Conservation (phyloP, 2,113 vertebrate genomes). For the Odocoileus hemionus region DNA sequence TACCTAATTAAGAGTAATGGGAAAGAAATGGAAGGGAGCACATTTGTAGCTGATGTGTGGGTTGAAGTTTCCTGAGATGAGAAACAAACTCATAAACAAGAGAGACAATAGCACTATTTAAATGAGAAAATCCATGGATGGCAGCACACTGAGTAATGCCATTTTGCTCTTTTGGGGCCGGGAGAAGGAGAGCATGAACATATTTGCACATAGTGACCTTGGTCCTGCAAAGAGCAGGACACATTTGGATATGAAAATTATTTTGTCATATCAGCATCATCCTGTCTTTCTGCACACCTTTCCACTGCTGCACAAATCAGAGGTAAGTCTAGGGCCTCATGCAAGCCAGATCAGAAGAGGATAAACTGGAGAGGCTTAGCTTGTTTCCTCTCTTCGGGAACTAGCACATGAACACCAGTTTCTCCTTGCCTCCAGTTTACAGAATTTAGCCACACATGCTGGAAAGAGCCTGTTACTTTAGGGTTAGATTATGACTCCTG, state of each 20-base stretch:
- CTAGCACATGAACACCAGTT: neutral
- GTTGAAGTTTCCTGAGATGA: slow-evolving; percentile 49
- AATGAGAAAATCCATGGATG: slow-evolving; percentile 16
- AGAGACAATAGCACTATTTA: slow-evolving; percentile 44
- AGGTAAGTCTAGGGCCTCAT: neutral
- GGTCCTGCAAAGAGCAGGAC: neutral
- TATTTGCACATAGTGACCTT: neutral
- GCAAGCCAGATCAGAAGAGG: neutral
- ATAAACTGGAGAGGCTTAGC: neutral
- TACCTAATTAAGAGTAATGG: slow-evolving; percentile 67
- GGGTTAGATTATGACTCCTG: neutral
- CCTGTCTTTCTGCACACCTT: neutral
- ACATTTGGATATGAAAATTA: slow-evolving; percentile 29
- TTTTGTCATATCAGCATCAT: neutral
- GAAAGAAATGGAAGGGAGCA: slow-evolving; percentile 34
- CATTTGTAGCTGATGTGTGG: slow-evolving; percentile 52
- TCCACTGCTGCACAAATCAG: neutral
- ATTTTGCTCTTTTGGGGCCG: neutral
- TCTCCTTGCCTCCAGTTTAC: neutral
- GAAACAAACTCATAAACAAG: slow-evolving; percentile 45
- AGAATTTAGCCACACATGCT: neutral
- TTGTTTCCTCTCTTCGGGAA: neutral
- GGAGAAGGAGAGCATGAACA: neutral
- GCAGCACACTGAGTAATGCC: neutral
- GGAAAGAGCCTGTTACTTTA: neutral